Evolutionary conservation across 2,888 invertebrate species (phyloP), one percentile per base, ranked within the genome.

Genomic region (Thelaira solivaga): DNA sequence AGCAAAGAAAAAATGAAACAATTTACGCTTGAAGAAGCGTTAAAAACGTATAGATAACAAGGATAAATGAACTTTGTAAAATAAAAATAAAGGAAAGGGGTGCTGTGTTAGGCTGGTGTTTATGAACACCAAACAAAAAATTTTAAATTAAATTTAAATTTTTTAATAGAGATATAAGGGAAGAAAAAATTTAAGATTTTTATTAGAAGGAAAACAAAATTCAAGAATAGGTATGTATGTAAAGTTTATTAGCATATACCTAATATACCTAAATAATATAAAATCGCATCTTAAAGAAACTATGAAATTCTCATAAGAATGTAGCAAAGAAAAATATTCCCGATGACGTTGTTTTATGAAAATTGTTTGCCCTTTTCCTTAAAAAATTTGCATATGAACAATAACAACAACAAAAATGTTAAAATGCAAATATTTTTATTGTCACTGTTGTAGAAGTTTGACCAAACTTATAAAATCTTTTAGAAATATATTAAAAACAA

Each of bases 341-440:
- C 51, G 22, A 22, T 43, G 8, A 7, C 24, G 39, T 39, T 16
- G 34, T 31, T n/a, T 20, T 29, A 26, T 5, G 26, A 57, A 2
- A 16, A 61, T n/a, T n/a, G 2, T 31, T 13, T 18, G 8, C 16
- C 13, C 4, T 47, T 39, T 53, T 55, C 22, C 5, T 31, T 20
- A 10, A 22, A 24, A 53, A 76, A 86, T 86, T 86, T 85, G 85
- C 87, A 86, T 87, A 86, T 53, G 11, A 61, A 31, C 6, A 22
- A 26, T 26, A 26, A 26, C 4, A 26, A 26, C 13, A 20, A 51
- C 29, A 84, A 84, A 86, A 86, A 85, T 86, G 84, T 85, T 82
- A 85, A 87, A 87, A 87, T 87, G 87, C 86, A 86, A 87, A 87
- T 87, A 87, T 86, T 87, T 87, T 87, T 86, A 87, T 87, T 87